A percentile compares a stretch with the other conserved stretches of the same genome.
phyloP scores from a whole-genome alignment of 1,140 invertebrate species.

The Adelges cooleyi region DNA sequence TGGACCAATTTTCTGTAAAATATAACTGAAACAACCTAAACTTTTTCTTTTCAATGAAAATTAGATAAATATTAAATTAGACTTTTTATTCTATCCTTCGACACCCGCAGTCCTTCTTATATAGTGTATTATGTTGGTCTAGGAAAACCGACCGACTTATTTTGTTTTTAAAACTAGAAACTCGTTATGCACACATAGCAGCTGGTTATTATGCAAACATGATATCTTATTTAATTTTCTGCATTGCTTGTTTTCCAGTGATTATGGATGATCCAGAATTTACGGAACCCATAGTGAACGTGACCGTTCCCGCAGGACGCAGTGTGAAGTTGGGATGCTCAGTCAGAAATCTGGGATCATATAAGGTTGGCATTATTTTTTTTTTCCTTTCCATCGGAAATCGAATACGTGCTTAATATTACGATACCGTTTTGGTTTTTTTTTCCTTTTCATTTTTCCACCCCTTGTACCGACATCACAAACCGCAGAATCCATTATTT shows the following conservation, averaged over 20 bases:
- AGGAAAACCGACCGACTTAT: no score
- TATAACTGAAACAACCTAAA: no score
- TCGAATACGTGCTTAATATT: conserved; percentile 28
- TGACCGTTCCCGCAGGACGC: conserved; percentile 62
- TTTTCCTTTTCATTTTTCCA: no score
- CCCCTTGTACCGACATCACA: neutral
- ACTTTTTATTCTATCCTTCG: no score
- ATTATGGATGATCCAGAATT: conserved; percentile 48
- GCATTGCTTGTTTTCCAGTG: conserved; percentile 35
- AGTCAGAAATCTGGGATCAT: conserved; percentile 75
- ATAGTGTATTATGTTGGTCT: no score
- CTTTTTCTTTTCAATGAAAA: no score
- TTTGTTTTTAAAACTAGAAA: no score
- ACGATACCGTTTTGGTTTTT: neutral
- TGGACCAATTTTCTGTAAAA: no score
- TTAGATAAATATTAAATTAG: no score
- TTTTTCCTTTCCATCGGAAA: conserved; percentile 14
- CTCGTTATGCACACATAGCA: no score
- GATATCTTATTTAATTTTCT: conserved; percentile 28
- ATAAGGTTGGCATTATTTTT: conserved; percentile 49
- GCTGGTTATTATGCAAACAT: neutral
- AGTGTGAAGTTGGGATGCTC: conserved; percentile 78
- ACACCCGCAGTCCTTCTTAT: no score
- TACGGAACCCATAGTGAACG: conserved; percentile 50
- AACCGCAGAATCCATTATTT: conserved; percentile 25